These are phyloP conservation scores for Eunapius fragilis DNA, from an alignment of 37 sponge, comb jelly and placozoan species.

Conservation along the genomic window DNA sequence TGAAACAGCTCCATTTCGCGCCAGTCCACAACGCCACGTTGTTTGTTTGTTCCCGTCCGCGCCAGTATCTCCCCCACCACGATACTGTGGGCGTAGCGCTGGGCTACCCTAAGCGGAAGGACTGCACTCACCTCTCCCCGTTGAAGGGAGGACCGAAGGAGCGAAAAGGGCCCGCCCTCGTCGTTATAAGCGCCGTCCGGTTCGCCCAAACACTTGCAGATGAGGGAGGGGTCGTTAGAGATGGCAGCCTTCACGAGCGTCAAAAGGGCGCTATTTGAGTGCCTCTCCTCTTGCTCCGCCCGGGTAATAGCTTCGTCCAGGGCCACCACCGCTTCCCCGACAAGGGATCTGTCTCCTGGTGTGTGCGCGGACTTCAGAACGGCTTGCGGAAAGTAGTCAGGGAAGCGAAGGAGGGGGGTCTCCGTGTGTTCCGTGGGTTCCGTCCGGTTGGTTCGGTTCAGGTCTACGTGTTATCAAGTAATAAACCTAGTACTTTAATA, in stretches of 20 bases:
- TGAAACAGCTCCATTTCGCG: conserved; percentile 62
- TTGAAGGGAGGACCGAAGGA: conserved; percentile 10
- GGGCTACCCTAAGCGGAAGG: conserved; percentile 7
- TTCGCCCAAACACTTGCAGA: too few species aligned
- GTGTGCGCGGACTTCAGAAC: too few species aligned
- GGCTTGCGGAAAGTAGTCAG: too few species aligned
- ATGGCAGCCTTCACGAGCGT: conserved; percentile 61
- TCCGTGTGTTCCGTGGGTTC: too few species aligned
- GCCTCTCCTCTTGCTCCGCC: too few species aligned
- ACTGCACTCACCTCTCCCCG: not conserved
- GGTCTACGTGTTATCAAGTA: too few species aligned
- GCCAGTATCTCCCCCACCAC: not conserved
- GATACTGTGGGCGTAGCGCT: conserved; percentile 35
- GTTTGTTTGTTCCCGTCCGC: conserved; percentile 23
- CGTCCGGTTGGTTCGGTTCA: too few species aligned
- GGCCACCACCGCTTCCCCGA: too few species aligned
- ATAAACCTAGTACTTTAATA: too few species aligned
- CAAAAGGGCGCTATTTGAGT: conserved; percentile 19
- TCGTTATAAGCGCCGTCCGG: not conserved
- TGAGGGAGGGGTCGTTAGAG: conserved; percentile 23
- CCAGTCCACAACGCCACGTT: conserved; percentile 67
- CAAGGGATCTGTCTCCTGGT: too few species aligned
- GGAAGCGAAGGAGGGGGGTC: too few species aligned
- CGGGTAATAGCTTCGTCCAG: not conserved
- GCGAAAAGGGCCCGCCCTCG: conserved; percentile 28